Conservation (phyloP, 2,888 invertebrate species). For the Agapostemon virescens region DNA sequence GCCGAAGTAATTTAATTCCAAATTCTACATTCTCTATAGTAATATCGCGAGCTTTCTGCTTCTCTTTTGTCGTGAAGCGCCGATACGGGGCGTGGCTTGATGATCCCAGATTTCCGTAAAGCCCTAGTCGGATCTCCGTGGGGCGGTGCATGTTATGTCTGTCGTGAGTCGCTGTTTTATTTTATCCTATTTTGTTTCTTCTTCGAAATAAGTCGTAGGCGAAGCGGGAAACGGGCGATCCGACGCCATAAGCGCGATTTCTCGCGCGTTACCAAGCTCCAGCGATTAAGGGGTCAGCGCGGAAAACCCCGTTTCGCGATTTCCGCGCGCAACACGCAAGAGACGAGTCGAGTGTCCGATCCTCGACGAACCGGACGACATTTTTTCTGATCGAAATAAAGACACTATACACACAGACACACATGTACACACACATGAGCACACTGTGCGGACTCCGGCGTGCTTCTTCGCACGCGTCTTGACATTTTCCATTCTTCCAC, state of each 20-base stretch:
- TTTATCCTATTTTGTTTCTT: too few relatives aligned
- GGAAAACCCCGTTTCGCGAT: background rate
- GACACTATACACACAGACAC: constrained; percentile 9
- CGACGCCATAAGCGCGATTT: constrained; percentile 25
- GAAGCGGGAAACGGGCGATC: constrained; percentile 12
- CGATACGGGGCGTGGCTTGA: background rate
- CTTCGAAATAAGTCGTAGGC: background rate
- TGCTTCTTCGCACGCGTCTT: background rate
- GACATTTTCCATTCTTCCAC: background rate
- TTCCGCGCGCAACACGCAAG: background rate
- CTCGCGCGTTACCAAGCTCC: constrained; percentile 17
- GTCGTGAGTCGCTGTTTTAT: background rate
- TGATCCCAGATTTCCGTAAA: background rate
- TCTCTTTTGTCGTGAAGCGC: background rate
- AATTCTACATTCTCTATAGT: background rate
- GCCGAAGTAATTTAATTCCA: background rate
- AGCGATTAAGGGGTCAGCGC: background rate
- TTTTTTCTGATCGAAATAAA: constrained; percentile 16
- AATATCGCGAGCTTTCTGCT: background rate
- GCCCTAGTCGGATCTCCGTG: background rate
- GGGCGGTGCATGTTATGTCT: background rate
- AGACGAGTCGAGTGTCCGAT: constrained; percentile 2
- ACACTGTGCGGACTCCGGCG: background rate
- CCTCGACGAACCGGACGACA: constrained; percentile 5
- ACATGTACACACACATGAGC: background rate